Base-by-base conservation (phyloP, 2,888 invertebrate species). In the Cryptus armator region DNA sequence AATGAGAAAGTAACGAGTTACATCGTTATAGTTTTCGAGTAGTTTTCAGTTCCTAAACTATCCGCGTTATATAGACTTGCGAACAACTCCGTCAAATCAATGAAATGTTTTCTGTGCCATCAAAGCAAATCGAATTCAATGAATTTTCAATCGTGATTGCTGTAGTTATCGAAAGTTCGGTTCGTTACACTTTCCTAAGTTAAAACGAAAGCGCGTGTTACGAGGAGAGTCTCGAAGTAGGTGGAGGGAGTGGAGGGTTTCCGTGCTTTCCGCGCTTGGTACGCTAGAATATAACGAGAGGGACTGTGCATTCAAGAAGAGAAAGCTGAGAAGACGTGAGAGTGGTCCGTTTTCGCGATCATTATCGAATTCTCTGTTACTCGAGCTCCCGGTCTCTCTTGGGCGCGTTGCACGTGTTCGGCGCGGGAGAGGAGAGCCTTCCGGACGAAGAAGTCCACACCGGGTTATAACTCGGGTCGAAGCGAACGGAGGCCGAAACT, bases 391-490 rank as follows among this genome's bases (percentile, higher is more conserved):
- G 56, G 9, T 24, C 19, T 3, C 56, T 37, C 10, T 48, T 48
- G 32, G 37, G 51, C 56, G 24, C 37, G 37, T 9, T 5, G 83
- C 72, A 78, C 78, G 59, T 84, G 81, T 84, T 84, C 78, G 78
- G 67, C 53, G 75, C 68, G 82, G 37, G 37, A 37, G 37, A 56
- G 56, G 56, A 51, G 78, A 79, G 81, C 85, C 86, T 85, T 82
- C 85, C 81, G 83, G 81, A 81, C 81, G 83, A 86, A 86, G 71
- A 78, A 85, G 80, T 83, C 80, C 72, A 76, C 76, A 43, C 43
- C 37, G 29, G 48, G 76, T 24, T 32, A 6, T 72, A 85, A 83
- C 83, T 85, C 62, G 80, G 66, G 43, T 59, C 62, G 76, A 80
- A 77, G 80, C 83, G 72, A 71, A 67, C 48, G 48, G 24, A 78